Percentiles rank a stretch among this genome's conserved stretches.
Conservation (phyloP, 2,113 vertebrate species). For the human (Homo sapiens) region DNA sequence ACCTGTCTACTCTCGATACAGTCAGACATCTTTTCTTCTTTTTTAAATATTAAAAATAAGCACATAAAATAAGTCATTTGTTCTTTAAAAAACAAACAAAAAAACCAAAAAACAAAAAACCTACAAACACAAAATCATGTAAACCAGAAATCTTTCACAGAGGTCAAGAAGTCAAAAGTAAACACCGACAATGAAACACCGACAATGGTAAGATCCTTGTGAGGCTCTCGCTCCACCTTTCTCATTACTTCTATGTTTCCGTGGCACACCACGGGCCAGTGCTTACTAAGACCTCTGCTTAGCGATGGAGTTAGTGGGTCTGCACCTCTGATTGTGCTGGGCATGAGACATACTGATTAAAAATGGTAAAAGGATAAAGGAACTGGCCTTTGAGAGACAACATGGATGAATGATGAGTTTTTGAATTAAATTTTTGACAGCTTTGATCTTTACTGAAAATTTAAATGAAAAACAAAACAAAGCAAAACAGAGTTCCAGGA, state of each 20-base stretch:
- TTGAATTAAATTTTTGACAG: slow-evolving; percentile 65
- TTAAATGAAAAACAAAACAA: slow-evolving; percentile 36
- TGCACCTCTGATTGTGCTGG: background rate
- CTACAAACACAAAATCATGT: background rate
- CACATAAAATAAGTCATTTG: background rate
- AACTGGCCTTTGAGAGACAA: slow-evolving; percentile 50
- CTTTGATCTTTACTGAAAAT: slow-evolving; percentile 73
- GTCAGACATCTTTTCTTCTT: background rate
- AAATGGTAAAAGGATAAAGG: background rate
- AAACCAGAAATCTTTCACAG: background rate
- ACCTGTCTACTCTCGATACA: background rate
- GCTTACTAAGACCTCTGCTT: background rate
- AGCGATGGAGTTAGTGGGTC: background rate
- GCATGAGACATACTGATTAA: background rate
- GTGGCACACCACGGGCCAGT: fast-evolving
- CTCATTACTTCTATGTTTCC: fast-evolving
- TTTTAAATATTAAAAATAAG: background rate
- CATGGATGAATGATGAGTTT: slow-evolving; percentile 67
- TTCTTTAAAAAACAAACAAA: background rate
- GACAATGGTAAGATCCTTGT: fast-evolving
- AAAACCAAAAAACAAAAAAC: background rate
- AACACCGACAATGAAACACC: fast-evolving
- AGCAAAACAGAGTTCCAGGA: slow-evolving; percentile 15
- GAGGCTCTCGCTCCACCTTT: fast-evolving
- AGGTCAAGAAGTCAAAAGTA: background rate